Base-by-base conservation (phyloP, 2,888 invertebrate species). In the Metacarcinus magister region DNA sequence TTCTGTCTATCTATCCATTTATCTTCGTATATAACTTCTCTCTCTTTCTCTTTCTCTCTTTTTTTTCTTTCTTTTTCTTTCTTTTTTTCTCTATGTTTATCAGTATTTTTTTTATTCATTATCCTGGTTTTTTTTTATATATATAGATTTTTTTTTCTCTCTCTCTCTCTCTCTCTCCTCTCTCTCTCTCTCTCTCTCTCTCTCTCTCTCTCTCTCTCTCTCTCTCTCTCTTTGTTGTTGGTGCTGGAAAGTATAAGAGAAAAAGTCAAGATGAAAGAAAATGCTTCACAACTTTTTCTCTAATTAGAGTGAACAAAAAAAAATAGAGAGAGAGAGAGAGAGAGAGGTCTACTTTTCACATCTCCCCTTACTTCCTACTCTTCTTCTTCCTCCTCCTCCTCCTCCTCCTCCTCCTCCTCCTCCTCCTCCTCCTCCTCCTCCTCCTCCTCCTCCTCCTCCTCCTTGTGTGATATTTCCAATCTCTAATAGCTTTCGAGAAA, bases 121-220 rank as follows among this genome's bases (percentile, higher is more conserved):
- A 54, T 8, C 13, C 7, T 54, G 5, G 7, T 67, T n/a, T n/a
- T 16, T 67, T n/a, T n/a, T 67, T 67, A 2, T 67, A 67, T 67
- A 19, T n/a, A 3, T 67, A 5, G 19, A 10, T 67, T 19, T 67
- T 0, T 67, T 19, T 67, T 1, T 67, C 67, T 67, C 0, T 67
- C n/a, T 67, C 0, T n/a, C n/a, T 67, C n/a, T 67, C 67, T 67
- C n/a, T 67, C n/a, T 67, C n/a, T 67, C 67, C n/a, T 67, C n/a
- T 67, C n/a, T 67, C n/a, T 67, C 67, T 67, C n/a, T 67, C n/a
- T 67, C 3, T 60, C 60, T 16, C 67, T 67, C 67, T 67, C 67
- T 67, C 67, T 67, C 67, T 67, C 67, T 67, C n/a, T 67, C 67
- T 67, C n/a, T 67, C 67, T 67, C n/a, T 67, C 67, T 67, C 67